phyloP scores from a whole-genome alignment of 2,888 invertebrate genomes.

The Dichetophora obliterata region DNA sequence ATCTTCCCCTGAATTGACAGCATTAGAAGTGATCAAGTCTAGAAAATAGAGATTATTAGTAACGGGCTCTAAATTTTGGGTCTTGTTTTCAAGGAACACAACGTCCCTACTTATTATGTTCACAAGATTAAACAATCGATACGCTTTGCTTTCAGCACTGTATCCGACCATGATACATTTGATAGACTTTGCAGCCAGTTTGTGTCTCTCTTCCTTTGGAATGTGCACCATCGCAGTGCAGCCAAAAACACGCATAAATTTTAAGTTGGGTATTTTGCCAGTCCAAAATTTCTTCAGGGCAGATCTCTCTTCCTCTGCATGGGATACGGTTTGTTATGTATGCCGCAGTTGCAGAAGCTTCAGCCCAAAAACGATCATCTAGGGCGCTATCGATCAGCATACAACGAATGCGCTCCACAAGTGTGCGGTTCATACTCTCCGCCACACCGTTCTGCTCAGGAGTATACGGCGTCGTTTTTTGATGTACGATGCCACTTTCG shows the following conservation, averaged over 20 bases:
- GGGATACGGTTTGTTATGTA: slow-evolving; percentile 37
- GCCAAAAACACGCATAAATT: slow-evolving; percentile 38
- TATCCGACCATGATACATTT: too few relatives aligned
- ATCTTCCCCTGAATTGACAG: too few relatives aligned
- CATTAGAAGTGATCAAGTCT: too few relatives aligned
- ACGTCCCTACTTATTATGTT: background rate
- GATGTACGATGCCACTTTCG: slow-evolving; percentile 26
- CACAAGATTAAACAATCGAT: too few relatives aligned
- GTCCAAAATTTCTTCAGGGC: slow-evolving; percentile 28
- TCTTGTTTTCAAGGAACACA: background rate
- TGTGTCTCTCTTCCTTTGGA: slow-evolving; percentile 20
- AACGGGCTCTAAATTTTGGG: too few relatives aligned
- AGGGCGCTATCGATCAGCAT: slow-evolving; percentile 25
- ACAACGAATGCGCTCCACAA: slow-evolving; percentile 33
- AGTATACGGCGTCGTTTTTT: slow-evolving; percentile 38
- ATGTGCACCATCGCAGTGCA: slow-evolving; percentile 39
- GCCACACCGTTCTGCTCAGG: slow-evolving; percentile 35
- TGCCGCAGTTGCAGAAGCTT: slow-evolving; percentile 36
- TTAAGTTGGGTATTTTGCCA: slow-evolving; percentile 18
- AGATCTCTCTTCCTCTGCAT: background rate
- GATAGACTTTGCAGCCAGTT: background rate
- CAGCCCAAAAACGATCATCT: slow-evolving; percentile 27
- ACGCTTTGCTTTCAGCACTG: too few relatives aligned
- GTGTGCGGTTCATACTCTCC: slow-evolving; percentile 31
- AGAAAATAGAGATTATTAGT: too few relatives aligned